phyloP scores from a whole-genome alignment of 2,888 invertebrate species.

The Noctua janthe region DNA sequence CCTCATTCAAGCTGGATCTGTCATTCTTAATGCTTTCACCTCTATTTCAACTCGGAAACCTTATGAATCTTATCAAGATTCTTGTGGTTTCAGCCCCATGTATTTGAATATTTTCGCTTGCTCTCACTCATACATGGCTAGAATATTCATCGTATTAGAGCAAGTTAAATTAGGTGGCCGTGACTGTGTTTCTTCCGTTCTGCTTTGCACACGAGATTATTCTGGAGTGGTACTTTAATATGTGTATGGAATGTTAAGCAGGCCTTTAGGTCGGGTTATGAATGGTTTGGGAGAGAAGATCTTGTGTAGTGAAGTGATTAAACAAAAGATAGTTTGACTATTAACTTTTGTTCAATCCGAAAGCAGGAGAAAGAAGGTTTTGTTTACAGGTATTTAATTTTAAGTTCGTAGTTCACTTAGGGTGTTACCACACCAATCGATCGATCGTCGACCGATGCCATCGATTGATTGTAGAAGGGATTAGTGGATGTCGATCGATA shows the following conservation, averaged over 20 bases:
- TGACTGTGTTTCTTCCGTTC: constrained; percentile 53
- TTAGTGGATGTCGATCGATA: too few species aligned
- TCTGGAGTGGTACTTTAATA: constrained; percentile 25
- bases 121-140: constrained; percentile 31
- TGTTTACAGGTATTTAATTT: background rate
- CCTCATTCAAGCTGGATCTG: too few species aligned
- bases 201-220: constrained; percentile 44
- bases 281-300: background rate
- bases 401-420: too few species aligned
- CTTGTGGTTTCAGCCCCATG: constrained; percentile 31
- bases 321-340: background rate
- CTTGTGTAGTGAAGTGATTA: background rate
- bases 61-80: background rate
- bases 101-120: constrained; percentile 66
- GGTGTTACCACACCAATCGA: too few species aligned
- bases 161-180: constrained; percentile 34
- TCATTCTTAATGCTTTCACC: background rate
- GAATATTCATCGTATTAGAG: constrained; percentile 56
- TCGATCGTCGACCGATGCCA: too few species aligned
- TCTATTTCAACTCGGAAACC: background rate
- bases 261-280: background rate
- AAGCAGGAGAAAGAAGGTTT: background rate
- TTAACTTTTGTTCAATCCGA: background rate
- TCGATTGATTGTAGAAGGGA: too few species aligned
- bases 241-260: constrained; percentile 46